Evolutionary conservation across 2,888 invertebrate species (phyloP).

Genomic region (Mycalesis mineus): DNA sequence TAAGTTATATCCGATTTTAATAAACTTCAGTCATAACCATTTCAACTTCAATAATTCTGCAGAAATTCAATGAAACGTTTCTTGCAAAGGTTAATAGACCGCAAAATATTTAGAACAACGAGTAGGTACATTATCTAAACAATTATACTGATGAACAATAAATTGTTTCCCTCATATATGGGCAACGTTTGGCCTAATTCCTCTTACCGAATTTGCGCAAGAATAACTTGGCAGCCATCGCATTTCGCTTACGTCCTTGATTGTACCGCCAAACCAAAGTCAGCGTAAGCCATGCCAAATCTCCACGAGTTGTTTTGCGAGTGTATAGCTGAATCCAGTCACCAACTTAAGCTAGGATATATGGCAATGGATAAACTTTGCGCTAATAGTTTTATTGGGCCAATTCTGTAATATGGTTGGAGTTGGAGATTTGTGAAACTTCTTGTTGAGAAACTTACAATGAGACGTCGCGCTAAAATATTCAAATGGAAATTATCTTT

Average conservation of each 20-base stretch:
- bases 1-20: too few species aligned
- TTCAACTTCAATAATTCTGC: too few species aligned
- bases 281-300: slow-evolving; percentile 63
- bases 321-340: slow-evolving; percentile 33
- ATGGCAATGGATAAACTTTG: slow-evolving; percentile 33
- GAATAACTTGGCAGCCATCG: slow-evolving; percentile 49
- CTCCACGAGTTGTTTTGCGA: slow-evolving; percentile 55
- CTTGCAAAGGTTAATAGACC: too few species aligned
- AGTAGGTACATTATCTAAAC: not conserved
- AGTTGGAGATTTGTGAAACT: slow-evolving; percentile 14
- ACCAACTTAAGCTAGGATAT: slow-evolving; percentile 31
- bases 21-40: too few species aligned
- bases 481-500: not conserved
- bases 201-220: slow-evolving; percentile 32
- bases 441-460: not conserved
- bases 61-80: too few species aligned
- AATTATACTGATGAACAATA: slow-evolving; percentile 7
- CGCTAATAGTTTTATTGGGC: slow-evolving; percentile 29
- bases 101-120: too few species aligned
- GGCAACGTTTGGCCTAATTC: slow-evolving; percentile 26
- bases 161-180: slow-evolving; percentile 17
- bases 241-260: slow-evolving; percentile 44
- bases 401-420: slow-evolving; percentile 17
- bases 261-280: slow-evolving; percentile 52
- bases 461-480: not conserved